Base-by-base conservation (phyloP, 2,888 invertebrate genomes). In the Acanthopleura granulata region DNA sequence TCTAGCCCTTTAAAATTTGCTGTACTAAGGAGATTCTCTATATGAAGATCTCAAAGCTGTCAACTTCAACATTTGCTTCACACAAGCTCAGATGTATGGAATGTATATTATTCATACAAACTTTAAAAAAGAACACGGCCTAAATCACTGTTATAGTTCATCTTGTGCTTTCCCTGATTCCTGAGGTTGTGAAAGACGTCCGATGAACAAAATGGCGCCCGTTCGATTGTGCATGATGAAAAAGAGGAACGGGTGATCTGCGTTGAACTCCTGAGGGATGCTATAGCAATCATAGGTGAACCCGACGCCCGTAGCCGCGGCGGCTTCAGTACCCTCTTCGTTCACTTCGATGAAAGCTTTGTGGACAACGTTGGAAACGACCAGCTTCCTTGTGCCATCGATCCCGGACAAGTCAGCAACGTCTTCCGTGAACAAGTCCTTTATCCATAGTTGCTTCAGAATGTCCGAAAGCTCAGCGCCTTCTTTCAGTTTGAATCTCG, bases 331-430 rank as follows among this genome's bases (percentile, higher is more conserved):
- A 3, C 66, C 66, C 66, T 22, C 66, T 27, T 66, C 66, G 29
- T 66, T 66, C 29, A 66, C 89, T 71, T 89, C 87, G 25, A 90
- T 81, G 76, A 88, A 89, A 1, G 89, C 89, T 78, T 89, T 88
- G 79, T 90, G 90, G 15, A 87, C 73, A 3, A 89, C 85, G 51
- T 84, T 77, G 0, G 86, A 86, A 9, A 90, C 83, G 76, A 75
- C 85, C 25, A 88, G 74, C 18, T 80, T 75, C 15, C 78, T 80
- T 0, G 72, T 77, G 11, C 79, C 79, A 51, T 82, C 82, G 29
- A 62, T 74, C 49, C 57, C 50, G 49, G 40, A 62, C 51, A 16
- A 62, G 50, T 74, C 49, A 27, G 76, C 72, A 12, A 77, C 78
- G 15, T 62, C 72, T 15, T 16, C 49, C 29, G 76, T 49, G n/a